Conservation (phyloP, 2,797 vertebrate genomes). For the Rhodeus uyekii region DNA sequence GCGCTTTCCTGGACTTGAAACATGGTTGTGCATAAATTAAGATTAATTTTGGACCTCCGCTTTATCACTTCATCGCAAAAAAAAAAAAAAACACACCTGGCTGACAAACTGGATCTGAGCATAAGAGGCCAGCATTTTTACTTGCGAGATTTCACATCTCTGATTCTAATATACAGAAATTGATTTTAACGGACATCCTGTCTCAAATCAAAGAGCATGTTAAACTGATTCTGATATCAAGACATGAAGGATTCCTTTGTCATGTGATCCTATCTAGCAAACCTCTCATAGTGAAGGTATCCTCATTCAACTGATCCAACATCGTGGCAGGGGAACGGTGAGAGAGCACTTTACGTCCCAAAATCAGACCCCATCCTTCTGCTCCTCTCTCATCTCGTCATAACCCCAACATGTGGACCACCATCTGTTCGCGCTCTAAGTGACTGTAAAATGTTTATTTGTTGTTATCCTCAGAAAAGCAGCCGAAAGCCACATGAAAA, state of each 20-base stretch:
- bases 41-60: conserved; percentile 21
- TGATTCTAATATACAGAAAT: not conserved
- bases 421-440: conserved; percentile 35
- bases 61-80: conserved; percentile 25
- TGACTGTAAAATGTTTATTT: conserved; percentile 16
- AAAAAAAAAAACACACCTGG: not conserved
- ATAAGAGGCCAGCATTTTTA: not conserved
- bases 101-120: not conserved
- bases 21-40: conserved; percentile 27
- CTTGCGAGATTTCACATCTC: not conserved
- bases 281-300: conserved; percentile 34
- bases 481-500: not conserved
- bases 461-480: not conserved
- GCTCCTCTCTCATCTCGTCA: conserved; percentile 27
- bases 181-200: not conserved
- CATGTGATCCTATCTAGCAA: conserved; percentile 29
- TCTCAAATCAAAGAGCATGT: conserved; percentile 26
- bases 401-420: conserved; percentile 33
- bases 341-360: conserved; percentile 36
- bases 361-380: conserved; percentile 35
- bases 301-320: conserved; percentile 28
- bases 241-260: conserved; percentile 38
- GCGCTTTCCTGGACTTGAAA: conserved; percentile 14
- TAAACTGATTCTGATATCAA: conserved; percentile 21
- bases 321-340: conserved; percentile 3